phyloP scores from a whole-genome alignment of 2,888 invertebrate genomes.

The Drosophila sordidula region DNA sequence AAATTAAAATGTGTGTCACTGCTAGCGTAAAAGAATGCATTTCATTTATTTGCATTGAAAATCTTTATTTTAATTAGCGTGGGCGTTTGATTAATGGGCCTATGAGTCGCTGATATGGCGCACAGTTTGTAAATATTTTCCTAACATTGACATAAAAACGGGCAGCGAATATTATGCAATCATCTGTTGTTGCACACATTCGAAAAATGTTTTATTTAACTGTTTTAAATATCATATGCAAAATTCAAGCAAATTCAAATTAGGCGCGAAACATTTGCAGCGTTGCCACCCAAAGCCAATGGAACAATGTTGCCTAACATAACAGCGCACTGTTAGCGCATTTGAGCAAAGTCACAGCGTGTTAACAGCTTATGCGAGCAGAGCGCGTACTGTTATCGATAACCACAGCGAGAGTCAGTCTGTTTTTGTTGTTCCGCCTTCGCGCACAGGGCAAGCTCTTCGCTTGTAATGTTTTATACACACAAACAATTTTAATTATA shows the following conservation, averaged over 20 bases:
- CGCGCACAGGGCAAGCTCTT: constrained; percentile 24
- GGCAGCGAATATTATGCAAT: neutral
- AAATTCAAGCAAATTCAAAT: constrained; percentile 13
- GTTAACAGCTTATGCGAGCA: constrained; percentile 12
- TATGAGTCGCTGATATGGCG: constrained; percentile 6
- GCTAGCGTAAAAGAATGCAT: constrained; percentile 50
- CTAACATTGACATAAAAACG: constrained; percentile 26
- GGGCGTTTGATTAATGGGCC: constrained; percentile 69
- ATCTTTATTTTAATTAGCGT: constrained; percentile 49
- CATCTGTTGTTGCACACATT: neutral
- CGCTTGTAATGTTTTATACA: constrained; percentile 29
- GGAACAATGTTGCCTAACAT: neutral
- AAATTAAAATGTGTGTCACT: constrained; percentile 70
- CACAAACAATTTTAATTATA: constrained; percentile 10
- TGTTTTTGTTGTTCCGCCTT: constrained; percentile 40
- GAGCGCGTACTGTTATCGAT: constrained; percentile 36
- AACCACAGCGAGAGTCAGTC: constrained; percentile 25
- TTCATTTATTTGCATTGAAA: constrained; percentile 43
- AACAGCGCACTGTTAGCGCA: constrained; percentile 8
- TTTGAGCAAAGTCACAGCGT: constrained; percentile 13
- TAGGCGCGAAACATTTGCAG: constrained; percentile 8
- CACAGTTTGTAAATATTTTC: constrained; percentile 4
- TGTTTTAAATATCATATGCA: constrained; percentile 2
- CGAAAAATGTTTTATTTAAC: neutral
- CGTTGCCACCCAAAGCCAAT: constrained; percentile 26